Percentiles rank a stretch among this genome's conserved stretches.
Conservation (phyloP, 1,140 invertebrate genomes). For the Luehdorfia chinensis region DNA sequence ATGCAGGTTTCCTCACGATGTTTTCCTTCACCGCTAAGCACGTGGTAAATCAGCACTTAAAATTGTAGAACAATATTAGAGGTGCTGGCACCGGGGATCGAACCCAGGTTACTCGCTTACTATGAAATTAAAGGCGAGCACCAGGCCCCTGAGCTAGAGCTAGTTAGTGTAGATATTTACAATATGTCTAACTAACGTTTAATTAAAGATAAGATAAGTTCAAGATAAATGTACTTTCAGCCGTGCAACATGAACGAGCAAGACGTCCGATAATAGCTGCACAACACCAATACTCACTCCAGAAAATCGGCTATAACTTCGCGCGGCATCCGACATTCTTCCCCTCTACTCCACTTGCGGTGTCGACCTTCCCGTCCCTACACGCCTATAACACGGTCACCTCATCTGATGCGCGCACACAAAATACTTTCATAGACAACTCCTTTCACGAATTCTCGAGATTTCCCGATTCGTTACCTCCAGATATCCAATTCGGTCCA, state of each 20-base stretch:
- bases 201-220: no score
- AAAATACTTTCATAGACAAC: no score
- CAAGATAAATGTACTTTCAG: slow-evolving; percentile 77
- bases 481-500: slow-evolving; percentile 40
- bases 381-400: slow-evolving; percentile 64
- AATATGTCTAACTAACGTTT: no score
- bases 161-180: no score
- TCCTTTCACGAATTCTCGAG: slow-evolving; percentile 45
- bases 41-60: no score
- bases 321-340: slow-evolving; percentile 41
- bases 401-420: slow-evolving; percentile 46
- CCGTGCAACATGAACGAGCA: slow-evolving; percentile 93
- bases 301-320: slow-evolving; percentile 60
- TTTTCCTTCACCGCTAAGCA: no score
- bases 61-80: no score
- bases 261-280: slow-evolving; percentile 79
- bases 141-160: no score
- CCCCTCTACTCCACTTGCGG: slow-evolving; percentile 29
- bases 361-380: slow-evolving; percentile 53
- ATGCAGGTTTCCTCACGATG: no score
- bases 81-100: no score
- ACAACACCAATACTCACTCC: slow-evolving; percentile 44
- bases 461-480: slow-evolving; percentile 34
- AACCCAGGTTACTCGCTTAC: no score
- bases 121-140: no score